A percentile compares a stretch with the other conserved stretches of the same genome.
phyloP scores from a whole-genome alignment of 2,797 vertebrate genomes.

The Protosalanx chinensis region DNA sequence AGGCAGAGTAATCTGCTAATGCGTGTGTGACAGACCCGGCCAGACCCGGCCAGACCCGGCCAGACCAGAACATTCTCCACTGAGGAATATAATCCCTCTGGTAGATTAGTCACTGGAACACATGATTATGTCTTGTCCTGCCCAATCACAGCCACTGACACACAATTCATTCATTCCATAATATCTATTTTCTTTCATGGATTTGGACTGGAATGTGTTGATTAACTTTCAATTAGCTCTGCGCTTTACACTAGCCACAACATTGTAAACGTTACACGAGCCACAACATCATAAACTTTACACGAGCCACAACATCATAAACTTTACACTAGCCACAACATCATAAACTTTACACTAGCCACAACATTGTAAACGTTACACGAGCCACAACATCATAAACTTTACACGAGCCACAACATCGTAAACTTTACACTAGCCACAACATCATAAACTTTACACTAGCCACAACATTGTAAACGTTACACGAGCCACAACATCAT shows the following conservation, averaged over 20 bases:
- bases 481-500: too few relatives aligned
- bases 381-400: too few relatives aligned
- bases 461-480: too few relatives aligned
- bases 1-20: constrained; percentile 38
- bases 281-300: background rate
- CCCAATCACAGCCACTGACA: constrained; percentile 13
- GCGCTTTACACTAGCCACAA: too few relatives aligned
- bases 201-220: background rate
- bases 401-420: too few relatives aligned
- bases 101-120: constrained; percentile 27
- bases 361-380: too few relatives aligned
- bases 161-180: background rate
- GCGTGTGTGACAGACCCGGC: constrained; percentile 28
- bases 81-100: constrained; percentile 5
- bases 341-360: too few relatives aligned
- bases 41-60: constrained; percentile 1
- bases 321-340: too few relatives aligned
- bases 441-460: too few relatives aligned
- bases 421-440: too few relatives aligned
- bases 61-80: background rate
- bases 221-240: constrained; percentile 19
- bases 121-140: constrained; percentile 24
- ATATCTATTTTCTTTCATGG: background rate
- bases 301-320: too few relatives aligned
- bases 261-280: background rate